Evolutionary conservation across 2,797 vertebrate genomes (phyloP).

Genomic region (Enteromius anoplus): DNA sequence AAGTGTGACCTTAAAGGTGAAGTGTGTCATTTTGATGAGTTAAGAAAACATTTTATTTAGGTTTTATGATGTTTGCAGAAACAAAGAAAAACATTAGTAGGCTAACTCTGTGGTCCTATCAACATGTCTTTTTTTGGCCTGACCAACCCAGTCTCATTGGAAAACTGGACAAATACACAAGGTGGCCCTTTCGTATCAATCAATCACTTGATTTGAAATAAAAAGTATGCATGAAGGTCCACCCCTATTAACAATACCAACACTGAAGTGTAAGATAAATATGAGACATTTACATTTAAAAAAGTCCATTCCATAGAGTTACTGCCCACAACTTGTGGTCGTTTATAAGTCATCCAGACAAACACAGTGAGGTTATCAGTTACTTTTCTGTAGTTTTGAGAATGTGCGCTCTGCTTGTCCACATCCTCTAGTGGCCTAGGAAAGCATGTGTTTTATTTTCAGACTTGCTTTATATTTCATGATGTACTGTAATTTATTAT

Average conservation of each 20-base stretch:
- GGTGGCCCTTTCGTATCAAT: too few relatives aligned
- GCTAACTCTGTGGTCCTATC: not conserved
- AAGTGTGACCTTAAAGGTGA: constrained; percentile 5
- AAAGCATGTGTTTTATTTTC: constrained; percentile 14
- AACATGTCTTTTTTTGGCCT: not conserved
- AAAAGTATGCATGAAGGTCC: too few relatives aligned
- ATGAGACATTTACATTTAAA: not conserved
- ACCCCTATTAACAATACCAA: too few relatives aligned
- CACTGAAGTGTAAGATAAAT: too few relatives aligned
- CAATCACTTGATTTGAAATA: too few relatives aligned
- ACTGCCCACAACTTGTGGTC: not conserved
- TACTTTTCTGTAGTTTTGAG: not conserved
- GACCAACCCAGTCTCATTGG: not conserved
- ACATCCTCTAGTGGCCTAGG: not conserved
- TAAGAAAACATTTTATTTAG: not conserved
- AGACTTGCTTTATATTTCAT: constrained; percentile 7
- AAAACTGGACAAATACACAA: not conserved
- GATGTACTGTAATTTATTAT: constrained; percentile 9
- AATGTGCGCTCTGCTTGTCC: not conserved
- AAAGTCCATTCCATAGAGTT: not conserved
- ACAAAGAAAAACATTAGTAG: not conserved
- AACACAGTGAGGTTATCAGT: not conserved
- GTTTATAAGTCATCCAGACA: not conserved
- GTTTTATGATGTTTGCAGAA: constrained; percentile 7
- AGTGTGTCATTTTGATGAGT: not conserved